Percentiles rank a stretch among this genome's conserved stretches.
Evolutionary conservation across 2,113 vertebrate species (phyloP).

Genomic region (Gasterosteus nipponicus): DNA sequence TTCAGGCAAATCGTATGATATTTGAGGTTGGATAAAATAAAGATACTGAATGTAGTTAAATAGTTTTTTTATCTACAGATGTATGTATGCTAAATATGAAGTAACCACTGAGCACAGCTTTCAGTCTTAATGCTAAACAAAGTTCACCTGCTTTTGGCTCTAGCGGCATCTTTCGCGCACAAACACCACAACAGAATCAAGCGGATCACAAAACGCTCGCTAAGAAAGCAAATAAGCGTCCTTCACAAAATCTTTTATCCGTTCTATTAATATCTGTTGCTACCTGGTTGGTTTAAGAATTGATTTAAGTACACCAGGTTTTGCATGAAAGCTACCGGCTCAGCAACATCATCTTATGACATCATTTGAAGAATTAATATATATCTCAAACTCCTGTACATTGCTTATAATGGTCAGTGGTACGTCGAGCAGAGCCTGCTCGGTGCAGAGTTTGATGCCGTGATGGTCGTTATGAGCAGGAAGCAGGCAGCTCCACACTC

Average conservation of each 20-base stretch:
- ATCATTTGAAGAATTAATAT: constrained; percentile 3
- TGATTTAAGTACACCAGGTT: neutral
- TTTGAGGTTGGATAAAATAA: neutral
- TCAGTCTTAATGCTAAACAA: neutral
- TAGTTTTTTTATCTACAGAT: too few relatives aligned
- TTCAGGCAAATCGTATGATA: neutral
- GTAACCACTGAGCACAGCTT: neutral
- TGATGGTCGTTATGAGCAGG: constrained; percentile 35
- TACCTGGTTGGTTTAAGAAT: neutral
- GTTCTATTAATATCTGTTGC: neutral
- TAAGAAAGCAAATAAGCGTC: neutral
- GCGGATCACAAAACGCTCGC: neutral
- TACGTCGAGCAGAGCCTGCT: constrained; percentile 2
- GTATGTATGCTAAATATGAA: neutral
- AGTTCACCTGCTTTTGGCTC: neutral
- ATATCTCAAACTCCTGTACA: constrained; percentile 15
- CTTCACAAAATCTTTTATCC: neutral
- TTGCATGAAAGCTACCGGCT: neutral
- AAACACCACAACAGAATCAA: neutral
- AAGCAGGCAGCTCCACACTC: constrained; percentile 26
- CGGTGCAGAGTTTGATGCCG: constrained; percentile 25
- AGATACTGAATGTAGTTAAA: neutral
- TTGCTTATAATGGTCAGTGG: constrained; percentile 21
- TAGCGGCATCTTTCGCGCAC: neutral
- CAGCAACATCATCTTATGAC: neutral